Conservation (phyloP, 2,797 vertebrate species). For the Lepilemur ruficaudatus region DNA sequence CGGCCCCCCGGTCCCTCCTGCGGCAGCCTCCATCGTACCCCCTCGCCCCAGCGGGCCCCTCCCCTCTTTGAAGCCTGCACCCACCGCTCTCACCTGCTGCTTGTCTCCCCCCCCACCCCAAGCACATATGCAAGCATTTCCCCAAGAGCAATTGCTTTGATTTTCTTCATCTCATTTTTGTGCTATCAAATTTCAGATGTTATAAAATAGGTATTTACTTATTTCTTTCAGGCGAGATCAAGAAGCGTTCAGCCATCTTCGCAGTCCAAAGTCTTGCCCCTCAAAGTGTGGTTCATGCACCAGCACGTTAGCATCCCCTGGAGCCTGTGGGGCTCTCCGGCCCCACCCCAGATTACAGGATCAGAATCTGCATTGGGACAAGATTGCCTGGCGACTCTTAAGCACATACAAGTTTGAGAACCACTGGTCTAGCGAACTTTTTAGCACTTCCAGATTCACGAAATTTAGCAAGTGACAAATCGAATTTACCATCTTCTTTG, state of each 20-base stretch:
- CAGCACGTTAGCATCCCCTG: not conserved
- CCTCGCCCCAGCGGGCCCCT: not conserved
- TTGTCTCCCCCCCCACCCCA: not conserved
- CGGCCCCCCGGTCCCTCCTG: rapidly evolving
- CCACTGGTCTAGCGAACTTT: not conserved
- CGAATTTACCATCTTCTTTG: not conserved
- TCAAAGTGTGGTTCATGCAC: rapidly evolving
- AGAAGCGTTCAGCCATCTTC: not conserved
- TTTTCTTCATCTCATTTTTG: not conserved
- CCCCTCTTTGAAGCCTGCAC: rapidly evolving
- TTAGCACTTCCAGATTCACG: not conserved
- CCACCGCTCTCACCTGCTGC: not conserved
- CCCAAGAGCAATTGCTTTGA: not conserved
- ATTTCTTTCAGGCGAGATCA: not conserved
- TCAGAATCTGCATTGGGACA: not conserved
- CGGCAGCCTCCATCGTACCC: not conserved
- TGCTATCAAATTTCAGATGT: not conserved
- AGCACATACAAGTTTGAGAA: not conserved
- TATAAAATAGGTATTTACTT: not conserved
- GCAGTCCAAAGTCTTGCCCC: not conserved
- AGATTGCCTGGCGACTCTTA: not conserved
- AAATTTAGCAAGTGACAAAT: not conserved
- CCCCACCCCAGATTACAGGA: not conserved
- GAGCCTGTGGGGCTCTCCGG: not conserved
- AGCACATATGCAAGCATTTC: not conserved